Evolutionary conservation across 2,113 vertebrate species (phyloP).

Genomic region (Cichladusa arquata): DNA sequence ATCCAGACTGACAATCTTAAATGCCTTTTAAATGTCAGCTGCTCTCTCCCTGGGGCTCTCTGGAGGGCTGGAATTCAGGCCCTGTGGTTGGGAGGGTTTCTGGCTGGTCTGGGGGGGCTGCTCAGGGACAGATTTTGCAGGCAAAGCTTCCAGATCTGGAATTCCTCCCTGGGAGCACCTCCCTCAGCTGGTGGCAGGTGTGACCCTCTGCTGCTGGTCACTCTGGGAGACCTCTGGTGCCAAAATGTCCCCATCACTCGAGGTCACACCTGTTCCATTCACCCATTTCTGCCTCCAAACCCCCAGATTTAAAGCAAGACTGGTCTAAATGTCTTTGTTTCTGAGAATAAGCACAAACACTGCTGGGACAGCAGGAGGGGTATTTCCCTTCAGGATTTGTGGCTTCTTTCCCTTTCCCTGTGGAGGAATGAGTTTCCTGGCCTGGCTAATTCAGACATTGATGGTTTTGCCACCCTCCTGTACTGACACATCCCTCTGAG

Average conservation of each 20-base stretch:
- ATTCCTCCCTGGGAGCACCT: neutral
- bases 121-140: neutral
- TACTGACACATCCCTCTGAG: neutral
- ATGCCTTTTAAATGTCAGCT: neutral
- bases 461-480: neutral
- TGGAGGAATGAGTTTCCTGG: neutral
- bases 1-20: neutral
- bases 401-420: neutral
- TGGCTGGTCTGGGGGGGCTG: neutral
- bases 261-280: neutral
- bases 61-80: neutral
- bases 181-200: neutral
- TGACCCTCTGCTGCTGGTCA: neutral
- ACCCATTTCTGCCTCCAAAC: neutral
- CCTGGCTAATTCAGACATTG: accelerated
- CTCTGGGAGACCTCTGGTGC: neutral
- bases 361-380: neutral
- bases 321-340: neutral
- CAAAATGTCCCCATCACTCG: accelerated
- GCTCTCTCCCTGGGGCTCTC: neutral
- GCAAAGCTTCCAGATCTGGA: neutral
- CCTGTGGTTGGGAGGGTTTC: neutral
- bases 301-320: neutral
- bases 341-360: neutral
- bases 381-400: neutral